Conservation (phyloP, 2,113 vertebrate species). For the Ophthalmolycus amberensis region DNA sequence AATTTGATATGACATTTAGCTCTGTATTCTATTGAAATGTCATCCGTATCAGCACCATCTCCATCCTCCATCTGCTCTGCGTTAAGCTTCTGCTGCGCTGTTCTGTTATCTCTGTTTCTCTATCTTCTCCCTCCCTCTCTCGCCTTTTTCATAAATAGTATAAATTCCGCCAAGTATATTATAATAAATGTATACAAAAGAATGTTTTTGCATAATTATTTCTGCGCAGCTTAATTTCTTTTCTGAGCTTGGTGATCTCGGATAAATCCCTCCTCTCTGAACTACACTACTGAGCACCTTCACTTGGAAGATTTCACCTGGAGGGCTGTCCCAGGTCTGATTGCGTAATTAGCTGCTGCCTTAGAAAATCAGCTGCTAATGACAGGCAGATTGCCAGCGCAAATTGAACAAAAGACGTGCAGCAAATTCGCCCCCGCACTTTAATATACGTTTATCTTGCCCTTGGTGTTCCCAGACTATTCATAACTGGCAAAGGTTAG, state of each 20-base stretch:
- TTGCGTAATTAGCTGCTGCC: constrained; percentile 56
- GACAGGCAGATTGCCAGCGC: constrained; percentile 41
- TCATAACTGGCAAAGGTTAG: constrained; percentile 54
- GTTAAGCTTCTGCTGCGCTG: not conserved
- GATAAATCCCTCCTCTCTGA: constrained; percentile 14
- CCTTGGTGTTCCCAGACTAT: constrained; percentile 16
- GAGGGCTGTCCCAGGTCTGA: constrained; percentile 45
- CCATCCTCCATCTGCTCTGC: not conserved
- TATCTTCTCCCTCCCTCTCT: not conserved
- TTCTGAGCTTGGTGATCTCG: constrained; percentile 1
- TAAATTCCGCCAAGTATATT: not conserved
- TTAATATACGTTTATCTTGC: constrained; percentile 10
- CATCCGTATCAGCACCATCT: not conserved
- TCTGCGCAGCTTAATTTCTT: not conserved
- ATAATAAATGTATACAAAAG: not conserved
- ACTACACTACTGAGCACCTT: constrained; percentile 1
- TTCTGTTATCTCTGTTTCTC: not conserved
- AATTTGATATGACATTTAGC: not conserved
- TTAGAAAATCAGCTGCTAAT: constrained; percentile 59
- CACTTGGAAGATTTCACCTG: constrained; percentile 48
- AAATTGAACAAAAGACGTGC: constrained; percentile 50
- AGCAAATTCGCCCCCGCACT: not conserved
- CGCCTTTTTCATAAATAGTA: not conserved
- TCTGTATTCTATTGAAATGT: not conserved
- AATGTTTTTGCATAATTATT: not conserved